A percentile compares a stretch with the other conserved stretches of the same genome.
Evolutionary conservation across 2,797 vertebrate species (phyloP).

Genomic region (Euthynnus affinis): DNA sequence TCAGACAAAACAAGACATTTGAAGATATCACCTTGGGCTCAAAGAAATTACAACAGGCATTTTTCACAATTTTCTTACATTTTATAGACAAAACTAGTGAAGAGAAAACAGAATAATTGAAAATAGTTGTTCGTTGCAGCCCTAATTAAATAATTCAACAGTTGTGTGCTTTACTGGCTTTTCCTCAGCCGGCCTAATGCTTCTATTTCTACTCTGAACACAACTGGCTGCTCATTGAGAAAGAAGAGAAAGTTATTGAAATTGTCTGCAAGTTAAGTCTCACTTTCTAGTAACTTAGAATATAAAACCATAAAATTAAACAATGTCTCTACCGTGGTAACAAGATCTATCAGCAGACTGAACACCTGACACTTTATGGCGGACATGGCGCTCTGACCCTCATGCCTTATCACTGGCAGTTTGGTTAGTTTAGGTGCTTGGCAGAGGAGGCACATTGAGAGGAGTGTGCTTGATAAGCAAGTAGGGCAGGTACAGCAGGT

Average conservation of each 20-base stretch:
- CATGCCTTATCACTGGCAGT: constrained; percentile 46
- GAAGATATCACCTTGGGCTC: too few relatives aligned
- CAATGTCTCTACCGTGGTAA: not conserved
- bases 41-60: too few relatives aligned
- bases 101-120: too few relatives aligned
- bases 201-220: not conserved
- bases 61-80: too few relatives aligned
- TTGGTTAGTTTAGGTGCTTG: constrained; percentile 41
- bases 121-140: too few relatives aligned
- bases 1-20: too few relatives aligned
- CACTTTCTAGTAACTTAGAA: not conserved
- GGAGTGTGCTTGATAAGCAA: constrained; percentile 74
- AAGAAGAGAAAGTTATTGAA: constrained; percentile 1
- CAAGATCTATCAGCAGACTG: constrained; percentile 13
- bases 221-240: not conserved
- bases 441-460: constrained; percentile 41
- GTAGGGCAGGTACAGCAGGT: constrained; percentile 39
- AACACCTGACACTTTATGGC: constrained; percentile 64
- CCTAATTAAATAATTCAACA: not conserved
- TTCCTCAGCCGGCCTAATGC: not conserved
- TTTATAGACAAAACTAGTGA: too few relatives aligned
- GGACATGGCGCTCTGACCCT: constrained; percentile 25
- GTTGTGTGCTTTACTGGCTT: not conserved
- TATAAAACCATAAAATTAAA: constrained; percentile 30
- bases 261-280: not conserved